phyloP scores from a whole-genome alignment of 2,888 invertebrate genomes.

The Caenorhabditis auriculariae region DNA sequence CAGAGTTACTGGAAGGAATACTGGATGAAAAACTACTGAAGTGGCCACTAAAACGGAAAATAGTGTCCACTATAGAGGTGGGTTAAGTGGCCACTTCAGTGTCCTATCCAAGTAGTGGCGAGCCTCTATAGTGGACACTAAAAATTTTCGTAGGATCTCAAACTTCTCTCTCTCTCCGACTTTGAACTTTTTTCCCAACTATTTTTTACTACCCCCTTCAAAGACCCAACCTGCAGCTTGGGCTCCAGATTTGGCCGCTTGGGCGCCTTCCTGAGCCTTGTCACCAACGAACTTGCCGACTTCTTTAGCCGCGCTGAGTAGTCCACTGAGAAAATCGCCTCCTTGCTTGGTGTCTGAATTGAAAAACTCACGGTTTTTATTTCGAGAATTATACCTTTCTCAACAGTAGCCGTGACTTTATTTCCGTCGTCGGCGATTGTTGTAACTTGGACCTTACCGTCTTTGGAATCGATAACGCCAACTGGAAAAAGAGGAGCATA shows the following conservation, averaged over 20 bases:
- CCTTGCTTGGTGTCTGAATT: neutral
- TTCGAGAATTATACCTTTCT: neutral
- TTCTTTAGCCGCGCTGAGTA: conserved; percentile 2
- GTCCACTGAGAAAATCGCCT: conserved; percentile 1
- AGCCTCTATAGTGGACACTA: no score
- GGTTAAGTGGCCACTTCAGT: no score
- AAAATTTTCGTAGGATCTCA: neutral
- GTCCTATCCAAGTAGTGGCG: no score
- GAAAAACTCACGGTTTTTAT: no score
- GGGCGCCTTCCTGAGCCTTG: conserved; percentile 1
- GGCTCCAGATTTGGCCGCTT: conserved; percentile 1
- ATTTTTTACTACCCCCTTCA: neutral
- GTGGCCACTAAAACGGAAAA: no score
- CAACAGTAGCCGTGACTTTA: neutral
- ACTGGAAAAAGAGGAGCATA: neutral
- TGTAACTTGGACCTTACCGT: conserved; percentile 7
- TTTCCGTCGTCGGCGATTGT: conserved; percentile 1
- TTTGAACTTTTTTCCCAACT: neutral
- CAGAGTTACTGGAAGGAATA: no score
- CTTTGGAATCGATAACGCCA: neutral
- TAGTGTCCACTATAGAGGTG: no score
- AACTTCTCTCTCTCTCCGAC: neutral
- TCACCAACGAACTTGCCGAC: conserved; percentile 2
- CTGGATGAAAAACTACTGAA: no score
- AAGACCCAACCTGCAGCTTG: neutral